Conservation (phyloP, 2,113 vertebrate species). For the Chelonoidis abingdonii region DNA sequence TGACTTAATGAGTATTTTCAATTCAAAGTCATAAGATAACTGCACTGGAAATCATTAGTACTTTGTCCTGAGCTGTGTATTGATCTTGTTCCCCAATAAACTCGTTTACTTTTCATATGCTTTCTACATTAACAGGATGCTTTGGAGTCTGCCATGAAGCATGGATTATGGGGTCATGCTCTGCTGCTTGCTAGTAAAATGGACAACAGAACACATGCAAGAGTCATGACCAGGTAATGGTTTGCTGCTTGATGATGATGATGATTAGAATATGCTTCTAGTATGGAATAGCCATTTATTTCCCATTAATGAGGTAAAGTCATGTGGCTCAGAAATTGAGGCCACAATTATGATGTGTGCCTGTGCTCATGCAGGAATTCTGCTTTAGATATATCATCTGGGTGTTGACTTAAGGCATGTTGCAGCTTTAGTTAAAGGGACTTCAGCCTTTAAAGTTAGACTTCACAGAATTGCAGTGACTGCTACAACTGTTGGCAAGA, state of each 20-base stretch:
- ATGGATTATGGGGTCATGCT: slow-evolving; percentile 95
- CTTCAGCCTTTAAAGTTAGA: background rate
- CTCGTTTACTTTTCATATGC: background rate
- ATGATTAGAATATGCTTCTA: background rate
- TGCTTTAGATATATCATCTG: background rate
- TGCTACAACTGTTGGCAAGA: background rate
- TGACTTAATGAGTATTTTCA: background rate
- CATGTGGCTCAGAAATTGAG: background rate
- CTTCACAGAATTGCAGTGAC: background rate
- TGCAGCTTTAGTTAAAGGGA: background rate
- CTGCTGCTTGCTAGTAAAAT: slow-evolving; percentile 97
- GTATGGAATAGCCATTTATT: background rate
- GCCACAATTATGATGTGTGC: background rate
- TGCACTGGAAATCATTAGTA: background rate
- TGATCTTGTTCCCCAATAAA: background rate
- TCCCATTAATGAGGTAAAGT: background rate
- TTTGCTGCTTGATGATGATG: background rate
- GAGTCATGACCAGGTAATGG: slow-evolving; percentile 95
- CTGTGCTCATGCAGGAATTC: background rate
- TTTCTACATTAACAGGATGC: slow-evolving; percentile 84
- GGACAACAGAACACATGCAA: slow-evolving; percentile 95
- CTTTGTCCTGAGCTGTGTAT: background rate
- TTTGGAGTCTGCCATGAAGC: slow-evolving; percentile 97
- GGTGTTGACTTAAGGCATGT: background rate
- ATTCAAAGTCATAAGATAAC: background rate